Evolutionary conservation across 1,140 invertebrate species (phyloP), one percentile per base, ranked within the genome.

Genomic region (Alviniconcha marisindica): DNA sequence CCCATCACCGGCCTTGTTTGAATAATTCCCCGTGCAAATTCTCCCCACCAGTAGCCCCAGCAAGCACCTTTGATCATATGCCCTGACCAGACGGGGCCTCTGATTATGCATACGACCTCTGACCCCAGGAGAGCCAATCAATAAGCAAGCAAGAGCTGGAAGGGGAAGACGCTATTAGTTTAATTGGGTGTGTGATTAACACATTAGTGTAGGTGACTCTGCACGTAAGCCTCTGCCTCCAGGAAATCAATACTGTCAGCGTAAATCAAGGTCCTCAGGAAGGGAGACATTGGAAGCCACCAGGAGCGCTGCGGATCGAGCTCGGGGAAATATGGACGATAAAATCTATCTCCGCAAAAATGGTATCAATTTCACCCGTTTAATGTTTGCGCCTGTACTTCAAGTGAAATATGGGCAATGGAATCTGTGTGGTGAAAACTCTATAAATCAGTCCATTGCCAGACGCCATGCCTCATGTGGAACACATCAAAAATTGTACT

Each of bases 101-200:
- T 40, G n/a, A 78, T 78, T 78, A 78, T 60, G 28, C 48, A 56
- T 56, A 78, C 56, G 2, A 63, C 77, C 77, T 38, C n/a, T 78
- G 77, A 78, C 54, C 51, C 56, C 31, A 0, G 51, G n/a, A 40
- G 33, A 60, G 51, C 77, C 51, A 38, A 78, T 78, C 33, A 56
- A 78, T n/a, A 78, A 7, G 14, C 33, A 40, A 31, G 5, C n/a
- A 48, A 48, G 21, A 76, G 15, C 56, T 42, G 24, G 76, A 21
- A 78, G 56, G 48, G 31, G 66, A 36, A 69, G 15, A 74, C 14
- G 40, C 40, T 81, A 63, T 42, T 54, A 71, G 44, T 56, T 77
- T 77, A 66, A 83, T 77, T 83, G 74, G 51, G n/a, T 36, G 51
- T 40, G 48, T 40, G 40, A 82, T 73, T 74, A 73, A 73, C 54